Conservation (phyloP, 2,797 vertebrate species). For the Rhinichthys osculus region DNA sequence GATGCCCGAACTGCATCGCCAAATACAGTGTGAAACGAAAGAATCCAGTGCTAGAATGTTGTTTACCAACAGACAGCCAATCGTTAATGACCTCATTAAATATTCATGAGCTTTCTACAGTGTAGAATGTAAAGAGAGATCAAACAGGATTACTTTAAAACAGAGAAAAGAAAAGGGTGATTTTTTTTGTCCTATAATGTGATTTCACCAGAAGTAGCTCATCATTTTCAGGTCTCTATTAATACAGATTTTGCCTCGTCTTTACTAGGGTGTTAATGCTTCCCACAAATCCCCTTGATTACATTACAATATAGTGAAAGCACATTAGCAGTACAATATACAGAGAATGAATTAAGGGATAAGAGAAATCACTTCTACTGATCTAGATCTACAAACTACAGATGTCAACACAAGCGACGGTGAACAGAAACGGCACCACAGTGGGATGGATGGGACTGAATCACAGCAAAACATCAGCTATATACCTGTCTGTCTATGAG, state of each 20-base stretch:
- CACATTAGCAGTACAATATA: slow-evolving; percentile 12
- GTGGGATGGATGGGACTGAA: slow-evolving; percentile 26
- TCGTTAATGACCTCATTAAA: background rate
- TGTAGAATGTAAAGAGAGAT: background rate
- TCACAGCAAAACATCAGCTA: slow-evolving; percentile 50
- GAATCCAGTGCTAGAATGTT: background rate
- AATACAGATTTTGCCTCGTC: background rate
- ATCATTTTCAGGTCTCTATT: background rate
- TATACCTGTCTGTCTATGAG: slow-evolving; percentile 71
- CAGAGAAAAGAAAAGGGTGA: background rate
- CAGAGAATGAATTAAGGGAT: background rate
- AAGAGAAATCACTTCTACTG: slow-evolving; percentile 20
- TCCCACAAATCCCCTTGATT: background rate
- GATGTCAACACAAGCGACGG: slow-evolving; percentile 19
- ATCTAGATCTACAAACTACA: slow-evolving; percentile 35
- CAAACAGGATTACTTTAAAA: background rate
- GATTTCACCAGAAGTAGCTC: background rate
- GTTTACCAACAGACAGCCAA: background rate
- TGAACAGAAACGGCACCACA: slow-evolving; percentile 36
- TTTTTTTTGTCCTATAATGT: background rate
- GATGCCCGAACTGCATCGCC: background rate
- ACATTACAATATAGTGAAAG: background rate
- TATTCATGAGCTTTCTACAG: background rate
- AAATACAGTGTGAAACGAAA: background rate
- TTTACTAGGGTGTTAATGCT: background rate